These are phyloP conservation scores for Coptodon rendalli DNA, from an alignment of 2,113 vertebrate species.

Conservation along the genomic window DNA sequence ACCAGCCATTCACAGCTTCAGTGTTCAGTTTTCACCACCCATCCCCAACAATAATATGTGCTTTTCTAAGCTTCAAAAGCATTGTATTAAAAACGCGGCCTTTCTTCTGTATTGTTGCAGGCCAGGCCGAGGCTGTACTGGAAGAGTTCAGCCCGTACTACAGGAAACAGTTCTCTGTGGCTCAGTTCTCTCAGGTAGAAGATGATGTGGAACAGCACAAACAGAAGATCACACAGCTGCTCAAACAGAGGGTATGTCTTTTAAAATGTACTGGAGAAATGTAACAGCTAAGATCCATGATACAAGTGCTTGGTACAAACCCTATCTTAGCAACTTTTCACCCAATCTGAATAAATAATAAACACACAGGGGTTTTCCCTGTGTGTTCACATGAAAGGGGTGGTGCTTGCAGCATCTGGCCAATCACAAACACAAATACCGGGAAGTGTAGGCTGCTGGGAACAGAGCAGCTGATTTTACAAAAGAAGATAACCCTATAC, in stretches of 20 bases:
- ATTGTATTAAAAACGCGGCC: neutral
- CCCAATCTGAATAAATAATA: fast-evolving
- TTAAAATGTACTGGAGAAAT: neutral
- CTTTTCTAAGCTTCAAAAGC: neutral
- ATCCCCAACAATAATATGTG: neutral
- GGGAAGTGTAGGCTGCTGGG: neutral
- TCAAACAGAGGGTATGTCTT: conserved; percentile 76
- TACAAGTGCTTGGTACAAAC: neutral
- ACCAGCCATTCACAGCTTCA: neutral
- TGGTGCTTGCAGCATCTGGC: neutral
- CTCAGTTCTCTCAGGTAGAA: conserved; percentile 77
- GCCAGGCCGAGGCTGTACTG: conserved; percentile 75
- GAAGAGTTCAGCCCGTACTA: conserved; percentile 81
- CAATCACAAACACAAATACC: neutral
- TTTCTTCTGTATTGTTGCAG: conserved; percentile 53
- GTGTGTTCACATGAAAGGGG: neutral
- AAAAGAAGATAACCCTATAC: neutral
- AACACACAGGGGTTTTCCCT: neutral
- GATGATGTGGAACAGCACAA: conserved; percentile 80
- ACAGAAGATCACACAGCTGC: conserved; percentile 71
- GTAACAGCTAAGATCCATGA: neutral
- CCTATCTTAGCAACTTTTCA: neutral
- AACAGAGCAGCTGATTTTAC: neutral
- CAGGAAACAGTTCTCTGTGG: conserved; percentile 78
- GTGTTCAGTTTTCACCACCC: neutral